Percentiles rank a stretch among this genome's conserved stretches.
Conservation (phyloP, 1,140 invertebrate genomes). For the Achatina immaculata region DNA sequence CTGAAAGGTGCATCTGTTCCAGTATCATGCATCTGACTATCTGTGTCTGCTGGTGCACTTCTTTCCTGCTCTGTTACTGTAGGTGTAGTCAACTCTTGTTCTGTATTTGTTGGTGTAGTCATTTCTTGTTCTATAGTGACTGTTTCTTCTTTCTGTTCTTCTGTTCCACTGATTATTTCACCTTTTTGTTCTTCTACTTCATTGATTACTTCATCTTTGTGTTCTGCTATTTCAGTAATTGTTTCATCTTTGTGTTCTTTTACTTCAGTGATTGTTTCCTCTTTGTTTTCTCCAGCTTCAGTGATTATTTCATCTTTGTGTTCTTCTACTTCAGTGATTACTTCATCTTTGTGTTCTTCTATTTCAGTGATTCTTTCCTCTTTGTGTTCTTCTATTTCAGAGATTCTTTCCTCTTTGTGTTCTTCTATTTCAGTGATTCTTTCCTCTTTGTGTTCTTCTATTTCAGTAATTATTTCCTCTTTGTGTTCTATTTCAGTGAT, state of each 20-base stretch:
- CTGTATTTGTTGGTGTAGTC: conserved; percentile 41
- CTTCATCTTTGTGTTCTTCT: conserved; percentile 17
- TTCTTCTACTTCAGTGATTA: conserved; percentile 35
- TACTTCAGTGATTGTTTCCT: conserved; percentile 24
- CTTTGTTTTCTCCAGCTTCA: conserved; percentile 29
- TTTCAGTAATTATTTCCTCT: conserved; percentile 17
- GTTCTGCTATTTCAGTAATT: conserved; percentile 7
- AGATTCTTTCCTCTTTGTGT: background rate
- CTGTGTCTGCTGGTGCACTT: background rate
- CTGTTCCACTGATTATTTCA: conserved; percentile 27
- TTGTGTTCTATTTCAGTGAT: conserved; percentile 15
- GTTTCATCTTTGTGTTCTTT: conserved; percentile 18
- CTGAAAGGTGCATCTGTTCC: background rate
- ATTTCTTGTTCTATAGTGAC: conserved; percentile 29
- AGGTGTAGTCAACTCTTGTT: conserved; percentile 44
- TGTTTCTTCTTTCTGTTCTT: conserved; percentile 35
- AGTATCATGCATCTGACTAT: background rate
- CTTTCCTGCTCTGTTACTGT: background rate
- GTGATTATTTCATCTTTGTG: conserved; percentile 7
- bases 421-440: conserved; percentile 6
- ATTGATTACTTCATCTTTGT: conserved; percentile 37
- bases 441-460: conserved; percentile 17
- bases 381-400: conserved; percentile 18
- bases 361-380: conserved; percentile 16
- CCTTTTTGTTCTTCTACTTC: conserved; percentile 43